Conservation (phyloP, 2,888 invertebrate genomes). For the Emmelina monodactyla region DNA sequence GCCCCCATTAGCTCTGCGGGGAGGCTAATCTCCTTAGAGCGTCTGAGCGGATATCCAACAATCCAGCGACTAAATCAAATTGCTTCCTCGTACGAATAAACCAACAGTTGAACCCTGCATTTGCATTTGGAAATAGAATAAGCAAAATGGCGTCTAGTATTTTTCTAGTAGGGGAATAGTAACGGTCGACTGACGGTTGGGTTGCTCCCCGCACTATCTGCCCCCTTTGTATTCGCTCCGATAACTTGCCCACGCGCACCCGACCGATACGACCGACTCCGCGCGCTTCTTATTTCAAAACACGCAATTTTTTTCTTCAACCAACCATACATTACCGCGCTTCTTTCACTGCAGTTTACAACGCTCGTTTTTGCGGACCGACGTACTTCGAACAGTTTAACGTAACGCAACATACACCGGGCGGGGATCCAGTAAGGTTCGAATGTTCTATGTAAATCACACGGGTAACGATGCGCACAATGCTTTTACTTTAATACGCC, state of each 20-base stretch:
- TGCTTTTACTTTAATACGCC: constrained; percentile 35
- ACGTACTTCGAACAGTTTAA: constrained; percentile 27
- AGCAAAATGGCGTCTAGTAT: constrained; percentile 58
- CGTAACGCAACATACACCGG: constrained; percentile 23
- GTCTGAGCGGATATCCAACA: constrained; percentile 28
- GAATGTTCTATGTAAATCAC: constrained; percentile 42
- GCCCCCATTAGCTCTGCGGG: no score
- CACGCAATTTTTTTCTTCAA: constrained; percentile 40
- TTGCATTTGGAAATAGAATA: constrained; percentile 29
- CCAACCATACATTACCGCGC: constrained; percentile 43
- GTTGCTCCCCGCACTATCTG: constrained; percentile 60
- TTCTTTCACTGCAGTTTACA: no score
- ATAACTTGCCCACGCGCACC: constrained; percentile 65
- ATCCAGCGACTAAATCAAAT: constrained; percentile 23
- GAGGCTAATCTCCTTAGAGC: constrained; percentile 41
- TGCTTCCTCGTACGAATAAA: constrained; percentile 40
- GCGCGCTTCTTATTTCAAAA: constrained; percentile 56
- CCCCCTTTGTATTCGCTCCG: constrained; percentile 66
- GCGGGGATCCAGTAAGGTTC: constrained; percentile 42
- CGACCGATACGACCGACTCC: constrained; percentile 60
- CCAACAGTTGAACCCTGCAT: no score
- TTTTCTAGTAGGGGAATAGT: constrained; percentile 62
- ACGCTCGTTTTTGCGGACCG: constrained; percentile 28
- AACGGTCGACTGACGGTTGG: constrained; percentile 65
- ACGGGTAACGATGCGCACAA: constrained; percentile 50